Evolutionary conservation across 2,113 vertebrate species (phyloP).

Genomic region (Odontophorus gujanensis): DNA sequence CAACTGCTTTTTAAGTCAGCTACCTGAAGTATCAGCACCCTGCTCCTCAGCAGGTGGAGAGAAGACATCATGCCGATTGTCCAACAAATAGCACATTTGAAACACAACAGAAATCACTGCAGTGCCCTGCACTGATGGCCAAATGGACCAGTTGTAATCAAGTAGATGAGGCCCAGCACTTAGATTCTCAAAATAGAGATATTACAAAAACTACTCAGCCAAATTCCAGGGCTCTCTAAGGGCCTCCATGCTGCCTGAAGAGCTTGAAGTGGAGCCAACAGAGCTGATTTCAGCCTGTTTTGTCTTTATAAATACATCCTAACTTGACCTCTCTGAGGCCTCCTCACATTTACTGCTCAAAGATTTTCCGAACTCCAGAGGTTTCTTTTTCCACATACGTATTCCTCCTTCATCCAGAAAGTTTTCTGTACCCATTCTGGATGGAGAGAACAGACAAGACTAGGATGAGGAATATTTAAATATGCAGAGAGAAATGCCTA

Average conservation of each 20-base stretch:
- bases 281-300: slow-evolving; percentile 41
- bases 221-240: slow-evolving; percentile 37
- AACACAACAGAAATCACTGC: not conserved
- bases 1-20: not conserved
- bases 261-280: slow-evolving; percentile 44
- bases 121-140: not conserved
- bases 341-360: not conserved
- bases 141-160: not conserved
- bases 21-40: not conserved
- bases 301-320: slow-evolving; percentile 37
- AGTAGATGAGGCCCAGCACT: not conserved
- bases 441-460: not conserved
- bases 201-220: not conserved
- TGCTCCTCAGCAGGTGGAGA: not conserved
- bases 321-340: not conserved
- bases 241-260: not conserved
- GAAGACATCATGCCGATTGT: not conserved
- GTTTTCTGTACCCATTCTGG: not conserved
- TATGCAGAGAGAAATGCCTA: not conserved
- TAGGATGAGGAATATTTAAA: not conserved
- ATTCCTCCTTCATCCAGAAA: not conserved
- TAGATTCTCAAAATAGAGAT: slow-evolving; percentile 40
- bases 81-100: not conserved
- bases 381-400: not conserved
- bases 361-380: not conserved